Evolutionary conservation across 2,888 invertebrate species (phyloP), one percentile per base, ranked within the genome.

Genomic region (Drosophila leonis): DNA sequence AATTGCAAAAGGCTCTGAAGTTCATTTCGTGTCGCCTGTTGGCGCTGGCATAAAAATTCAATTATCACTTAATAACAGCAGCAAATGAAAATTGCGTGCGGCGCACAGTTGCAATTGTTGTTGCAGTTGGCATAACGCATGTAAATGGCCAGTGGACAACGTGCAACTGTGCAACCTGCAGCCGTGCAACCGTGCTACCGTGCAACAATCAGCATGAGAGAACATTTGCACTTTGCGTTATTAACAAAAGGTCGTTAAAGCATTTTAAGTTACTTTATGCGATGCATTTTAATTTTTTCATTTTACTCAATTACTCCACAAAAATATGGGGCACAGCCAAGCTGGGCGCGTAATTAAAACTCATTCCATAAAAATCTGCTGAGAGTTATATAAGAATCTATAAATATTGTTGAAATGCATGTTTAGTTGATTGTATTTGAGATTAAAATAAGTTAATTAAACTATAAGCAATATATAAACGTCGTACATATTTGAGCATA

Each of bases 201-300:
- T 39, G 67, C 72, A 29, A 65, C 76, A 76, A 76, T 69, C 65
- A 62, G 59, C 61, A 63, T 49, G 39, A 29, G 42, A 59, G 66
- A 73, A 82, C 83, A 80, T 85, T 84, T 75, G 82, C 84, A 85
- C 84, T 85, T 83, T 83, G 73, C 87, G 69, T 86, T 85, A 85
- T 85, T 85, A 85, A 88, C 88, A 88, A 83, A 80, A 78, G 82
- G 82, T 83, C 87, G 88, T 85, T 86, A 86, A 81, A 79, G 79
- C 75, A 88, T 80, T 88, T 88, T 65, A 86, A 88, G 75, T 79
- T 68, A 88, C 83, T 84, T 84, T 84, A 81, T 87, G 75, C 64
- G 48, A 27, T 24, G 77, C 60, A 65, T 81, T 84, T 88, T 86
- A 86, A 83, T 84, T 88, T 83, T 88, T 88, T 86, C 65, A 86